Percentiles rank a stretch among this genome's conserved stretches.
phyloP scores from a whole-genome alignment of 1,140 invertebrate genomes.

The Aphidius gifuensis region DNA sequence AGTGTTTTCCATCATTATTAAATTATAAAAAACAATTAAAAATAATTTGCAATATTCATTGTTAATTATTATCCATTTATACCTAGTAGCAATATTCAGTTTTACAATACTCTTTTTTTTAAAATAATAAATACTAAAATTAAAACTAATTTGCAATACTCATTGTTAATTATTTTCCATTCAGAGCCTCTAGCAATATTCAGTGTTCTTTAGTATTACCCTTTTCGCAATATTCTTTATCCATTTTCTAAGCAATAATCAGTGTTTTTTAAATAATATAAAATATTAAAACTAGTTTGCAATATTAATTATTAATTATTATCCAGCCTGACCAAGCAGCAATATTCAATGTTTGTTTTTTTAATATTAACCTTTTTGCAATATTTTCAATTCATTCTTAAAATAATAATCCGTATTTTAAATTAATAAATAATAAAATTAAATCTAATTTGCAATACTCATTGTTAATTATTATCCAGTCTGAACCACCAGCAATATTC shows the following conservation, averaged over 20 bases:
- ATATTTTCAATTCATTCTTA: neutral
- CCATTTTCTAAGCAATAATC: constrained; percentile 9
- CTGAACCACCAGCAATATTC: neutral
- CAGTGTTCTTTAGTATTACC: neutral
- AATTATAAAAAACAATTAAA: too few relatives aligned
- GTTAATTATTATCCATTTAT: constrained; percentile 11
- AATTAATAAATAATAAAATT: constrained; percentile 4
- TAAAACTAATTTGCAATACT: neutral
- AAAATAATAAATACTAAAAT: neutral
- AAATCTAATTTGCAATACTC: constrained; percentile 2
- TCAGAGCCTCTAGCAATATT: neutral
- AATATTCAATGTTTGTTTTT: constrained; percentile 2
- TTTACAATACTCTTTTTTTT: too few relatives aligned
- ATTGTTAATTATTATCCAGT: neutral
- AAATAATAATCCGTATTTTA: constrained; percentile 1
- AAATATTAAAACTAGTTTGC: neutral
- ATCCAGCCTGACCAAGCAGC: neutral
- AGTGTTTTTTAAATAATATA: neutral
- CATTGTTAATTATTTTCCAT: neutral
- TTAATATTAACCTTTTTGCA: neutral
- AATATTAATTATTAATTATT: neutral
- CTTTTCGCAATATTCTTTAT: neutral
- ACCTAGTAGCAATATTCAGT: constrained; percentile 11
- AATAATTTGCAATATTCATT: too few relatives aligned
- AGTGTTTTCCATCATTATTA: neutral